Conservation (phyloP, 2,888 invertebrate species). For the Lobophora halterata region DNA sequence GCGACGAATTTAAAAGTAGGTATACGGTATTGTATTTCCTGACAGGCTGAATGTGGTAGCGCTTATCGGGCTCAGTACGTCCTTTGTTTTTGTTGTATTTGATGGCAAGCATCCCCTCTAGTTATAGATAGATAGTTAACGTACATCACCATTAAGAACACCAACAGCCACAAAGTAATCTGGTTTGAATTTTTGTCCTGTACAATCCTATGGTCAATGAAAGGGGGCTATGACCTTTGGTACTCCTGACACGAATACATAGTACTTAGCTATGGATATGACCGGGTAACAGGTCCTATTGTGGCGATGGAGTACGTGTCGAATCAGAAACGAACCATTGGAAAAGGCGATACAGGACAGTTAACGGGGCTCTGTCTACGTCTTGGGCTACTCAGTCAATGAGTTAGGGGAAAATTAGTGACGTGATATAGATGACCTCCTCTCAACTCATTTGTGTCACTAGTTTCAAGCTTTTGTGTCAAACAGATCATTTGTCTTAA, state of each 20-base stretch:
- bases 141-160: too few relatives aligned
- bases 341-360: constrained; percentile 73
- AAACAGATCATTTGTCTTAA: background rate
- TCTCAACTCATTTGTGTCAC: constrained; percentile 1
- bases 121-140: too few relatives aligned
- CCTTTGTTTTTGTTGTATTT: too few relatives aligned
- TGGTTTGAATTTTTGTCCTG: too few relatives aligned
- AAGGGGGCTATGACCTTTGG: constrained; percentile 54
- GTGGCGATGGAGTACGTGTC: constrained; percentile 70
- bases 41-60: too few relatives aligned
- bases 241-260: constrained; percentile 70
- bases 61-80: too few relatives aligned
- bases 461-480: background rate
- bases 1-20: too few relatives aligned
- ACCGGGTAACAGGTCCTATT: constrained; percentile 68
- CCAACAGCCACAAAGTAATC: too few relatives aligned
- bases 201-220: constrained; percentile 20
- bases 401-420: constrained; percentile 43
- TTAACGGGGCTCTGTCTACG: constrained; percentile 57
- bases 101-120: too few relatives aligned
- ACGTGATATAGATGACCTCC: constrained; percentile 1
- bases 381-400: constrained; percentile 45
- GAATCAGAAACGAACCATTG: constrained; percentile 68
- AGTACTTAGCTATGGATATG: constrained; percentile 57
- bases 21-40: too few relatives aligned